phyloP scores from a whole-genome alignment of 2,113 vertebrate species.

The Channa argus region DNA sequence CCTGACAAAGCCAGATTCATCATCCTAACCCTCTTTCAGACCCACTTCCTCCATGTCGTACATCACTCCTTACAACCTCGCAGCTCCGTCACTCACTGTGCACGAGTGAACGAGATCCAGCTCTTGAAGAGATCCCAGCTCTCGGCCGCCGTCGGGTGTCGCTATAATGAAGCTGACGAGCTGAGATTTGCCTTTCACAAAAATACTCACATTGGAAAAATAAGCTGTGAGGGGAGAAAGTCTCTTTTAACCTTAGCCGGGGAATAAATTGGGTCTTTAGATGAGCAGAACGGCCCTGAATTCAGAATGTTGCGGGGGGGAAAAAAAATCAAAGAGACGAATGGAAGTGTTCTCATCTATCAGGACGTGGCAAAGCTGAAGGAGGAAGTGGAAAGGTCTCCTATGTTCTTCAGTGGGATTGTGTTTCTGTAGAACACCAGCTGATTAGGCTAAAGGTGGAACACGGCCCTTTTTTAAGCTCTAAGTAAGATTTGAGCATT shows the following conservation, averaged over 20 bases:
- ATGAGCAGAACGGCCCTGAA: constrained; percentile 57
- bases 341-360: constrained; percentile 49
- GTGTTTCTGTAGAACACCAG: neutral
- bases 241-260: constrained; percentile 65
- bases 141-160: neutral
- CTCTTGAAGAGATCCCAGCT: constrained; percentile 19
- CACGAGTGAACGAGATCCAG: constrained; percentile 4
- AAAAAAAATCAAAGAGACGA: constrained; percentile 47
- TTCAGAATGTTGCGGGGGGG: constrained; percentile 11
- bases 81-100: neutral
- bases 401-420: neutral
- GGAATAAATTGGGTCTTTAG: constrained; percentile 62
- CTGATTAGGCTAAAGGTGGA: neutral
- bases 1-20: constrained; percentile 24
- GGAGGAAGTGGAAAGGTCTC: neutral
- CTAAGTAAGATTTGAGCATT: neutral
- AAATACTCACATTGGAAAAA: neutral
- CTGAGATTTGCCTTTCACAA: constrained; percentile 37
- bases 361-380: constrained; percentile 29
- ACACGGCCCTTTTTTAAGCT: neutral
- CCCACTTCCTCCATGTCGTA: neutral
- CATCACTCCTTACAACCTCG: neutral
- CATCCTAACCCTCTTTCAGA: neutral
- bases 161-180: constrained; percentile 41
- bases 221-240: constrained; percentile 7